Evolutionary conservation across 2,888 invertebrate species (phyloP).

Genomic region (Lycophotia porphyrea): DNA sequence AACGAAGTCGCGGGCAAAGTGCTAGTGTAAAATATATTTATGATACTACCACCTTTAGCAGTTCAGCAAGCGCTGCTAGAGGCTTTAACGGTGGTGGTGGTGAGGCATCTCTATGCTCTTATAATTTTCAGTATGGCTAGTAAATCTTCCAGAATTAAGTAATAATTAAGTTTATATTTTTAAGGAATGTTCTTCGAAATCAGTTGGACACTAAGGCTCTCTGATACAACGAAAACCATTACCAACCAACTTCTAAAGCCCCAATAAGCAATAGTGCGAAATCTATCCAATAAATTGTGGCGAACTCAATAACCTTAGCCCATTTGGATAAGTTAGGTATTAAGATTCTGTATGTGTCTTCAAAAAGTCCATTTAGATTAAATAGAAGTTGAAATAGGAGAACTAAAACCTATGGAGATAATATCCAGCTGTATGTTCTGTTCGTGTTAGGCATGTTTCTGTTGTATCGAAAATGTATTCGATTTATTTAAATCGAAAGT

Average conservation of each 20-base stretch:
- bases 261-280: slow-evolving; percentile 45
- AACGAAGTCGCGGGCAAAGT: no score
- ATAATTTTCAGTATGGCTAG: slow-evolving; percentile 1
- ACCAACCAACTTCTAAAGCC: slow-evolving; percentile 12
- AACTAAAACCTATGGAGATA: background rate
- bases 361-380: slow-evolving; percentile 45
- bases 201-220: slow-evolving; percentile 36
- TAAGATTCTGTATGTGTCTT: slow-evolving; percentile 40
- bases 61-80: no score
- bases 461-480: background rate
- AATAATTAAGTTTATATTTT: slow-evolving; percentile 7
- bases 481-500: background rate
- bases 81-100: no score
- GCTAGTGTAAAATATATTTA: no score
- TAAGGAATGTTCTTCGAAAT: slow-evolving; percentile 13
- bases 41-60: no score
- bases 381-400: slow-evolving; percentile 16
- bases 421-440: background rate
- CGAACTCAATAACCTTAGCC: slow-evolving; percentile 47
- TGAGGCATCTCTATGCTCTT: background rate
- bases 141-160: background rate
- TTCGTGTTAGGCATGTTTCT: background rate
- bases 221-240: slow-evolving; percentile 41
- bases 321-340: slow-evolving; percentile 49
- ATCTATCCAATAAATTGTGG: slow-evolving; percentile 54